Base-by-base conservation (phyloP, 2,888 invertebrate genomes). In the Stomorhina lunata region DNA sequence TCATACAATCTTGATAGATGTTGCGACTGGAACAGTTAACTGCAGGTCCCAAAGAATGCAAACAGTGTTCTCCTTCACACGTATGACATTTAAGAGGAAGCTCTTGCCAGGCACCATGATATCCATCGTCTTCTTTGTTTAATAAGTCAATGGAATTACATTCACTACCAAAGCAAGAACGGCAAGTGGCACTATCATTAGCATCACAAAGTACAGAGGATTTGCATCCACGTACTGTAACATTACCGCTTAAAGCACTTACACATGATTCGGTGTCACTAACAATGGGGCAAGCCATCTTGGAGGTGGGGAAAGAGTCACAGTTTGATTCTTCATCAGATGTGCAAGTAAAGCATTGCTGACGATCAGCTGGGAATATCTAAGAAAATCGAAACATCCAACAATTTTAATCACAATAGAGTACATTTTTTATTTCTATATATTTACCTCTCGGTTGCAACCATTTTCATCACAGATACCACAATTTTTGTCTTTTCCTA, bases 201-300 rank as follows among this genome's bases (percentile, higher is more conserved):
- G 77, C 27, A 53, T 87, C 87, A 73, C 90, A 90, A 0, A 69
- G 61, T 1, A 90, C 6, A 12, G 59, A 50, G 9, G 89, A 88
- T 69, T 87, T 87, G 78, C 90, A 90, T 2, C 88, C 90, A 27
- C 90, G 90, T 3, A 85, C 81, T 2, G 90, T 90, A 5, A 85
- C 73, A 71, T 88, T 88, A 12, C 83, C 81, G 9, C 81, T 76
- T 5, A 88, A 71, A 0, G 84, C 71, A 1, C 89, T 86, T 20
- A 87, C 84, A 50, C 90, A 90, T 3, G 85, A 83, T 45, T 90
- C 91, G 7, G 81, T 81, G 0, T 85, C 85, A 4, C 85, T 85
- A 1, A 88, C 48, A 57, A 83, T 84, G 1, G 87, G 84, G 43
- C 90, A 90, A 17, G 84, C 81, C 2, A 61, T 15, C 0, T 65